A percentile compares a stretch with the other conserved stretches of the same genome.
Conservation (phyloP, 2,888 invertebrate species). For the Napeogenes inachia region DNA sequence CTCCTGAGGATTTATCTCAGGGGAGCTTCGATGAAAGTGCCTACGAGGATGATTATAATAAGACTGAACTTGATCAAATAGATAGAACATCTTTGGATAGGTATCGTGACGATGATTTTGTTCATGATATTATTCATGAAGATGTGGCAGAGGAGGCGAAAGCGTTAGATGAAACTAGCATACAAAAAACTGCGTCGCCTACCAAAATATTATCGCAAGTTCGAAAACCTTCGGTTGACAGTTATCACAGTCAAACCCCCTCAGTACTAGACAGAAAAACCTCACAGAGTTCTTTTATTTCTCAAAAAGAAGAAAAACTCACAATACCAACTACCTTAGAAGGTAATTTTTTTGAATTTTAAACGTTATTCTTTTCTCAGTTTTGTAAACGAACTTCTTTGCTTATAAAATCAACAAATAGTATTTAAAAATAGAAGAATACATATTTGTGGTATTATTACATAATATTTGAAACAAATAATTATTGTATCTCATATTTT, state of each 20-base stretch:
- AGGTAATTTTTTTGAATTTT: conserved; percentile 40
- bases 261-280: conserved; percentile 67
- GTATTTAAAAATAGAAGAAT: too few relatives aligned
- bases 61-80: conserved; percentile 73
- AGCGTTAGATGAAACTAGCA: conserved; percentile 50
- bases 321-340: conserved; percentile 61
- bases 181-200: conserved; percentile 66
- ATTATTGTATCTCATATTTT: too few relatives aligned
- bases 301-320: conserved; percentile 76
- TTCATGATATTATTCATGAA: conserved; percentile 61
- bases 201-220: conserved; percentile 55
- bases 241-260: conserved; percentile 69
- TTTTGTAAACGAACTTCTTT: too few relatives aligned
- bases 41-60: conserved; percentile 74
- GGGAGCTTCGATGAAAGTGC: conserved; percentile 73
- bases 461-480: too few relatives aligned
- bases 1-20: conserved; percentile 64
- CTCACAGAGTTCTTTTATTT: conserved; percentile 65
- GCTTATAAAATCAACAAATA: too few relatives aligned
- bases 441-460: too few relatives aligned
- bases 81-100: conserved; percentile 66
- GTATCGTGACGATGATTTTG: conserved; percentile 65
- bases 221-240: conserved; percentile 69
- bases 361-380: conserved; percentile 6
- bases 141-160: conserved; percentile 58